Evolutionary conservation across 2,888 invertebrate species (phyloP), one percentile per base, ranked within the genome.

Genomic region (Pristionchus fissidentatus): DNA sequence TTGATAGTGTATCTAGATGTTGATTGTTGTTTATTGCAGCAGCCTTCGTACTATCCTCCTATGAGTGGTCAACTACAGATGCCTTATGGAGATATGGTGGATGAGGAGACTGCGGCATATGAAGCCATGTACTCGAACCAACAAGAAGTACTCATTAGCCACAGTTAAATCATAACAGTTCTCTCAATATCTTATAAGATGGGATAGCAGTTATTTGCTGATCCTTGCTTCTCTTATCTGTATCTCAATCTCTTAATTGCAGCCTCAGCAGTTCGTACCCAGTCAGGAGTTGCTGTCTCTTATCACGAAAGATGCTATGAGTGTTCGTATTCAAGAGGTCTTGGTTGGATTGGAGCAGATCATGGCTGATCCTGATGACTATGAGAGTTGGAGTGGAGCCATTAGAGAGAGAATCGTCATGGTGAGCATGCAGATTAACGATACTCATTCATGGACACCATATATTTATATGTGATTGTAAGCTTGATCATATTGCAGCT

Each of bases 41-140:
- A n/a, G n/a, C n/a, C n/a, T n/a, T 35, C 66, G 55, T 78, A 78
- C 55, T 78, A 26, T n/a, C 78, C 38, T 8, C 35, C 73, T 32
- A 41, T 26, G n/a, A 32, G 43, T 26, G 32, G 26, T 3, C 26
- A 29, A 26, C 55, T 57, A 22, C 60, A 60, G 19, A n/a, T n/a
- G n/a, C 29, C 32, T 13, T 80, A 57, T 4, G 57, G 22, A n/a
- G 80, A 80, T 80, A n/a, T 3, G 22, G 10, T 80, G 41, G 80
- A 80, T 13, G 80, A 80, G 26, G 80, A 80, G 43, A 80, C 80
- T 13, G 80, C 80, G 29, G 80, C 80, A 5, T 80, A 80, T 29
- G 80, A 80, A 26, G 80, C 80, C 1, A 80, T 80, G 80, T 80
- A 80, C 22, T 78, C 78, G 5, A 78, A 78, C 35, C 55, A 49